A percentile compares a stretch with the other conserved stretches of the same genome.
Conservation (phyloP, 2,797 vertebrate species). For the Xerus rutilus region DNA sequence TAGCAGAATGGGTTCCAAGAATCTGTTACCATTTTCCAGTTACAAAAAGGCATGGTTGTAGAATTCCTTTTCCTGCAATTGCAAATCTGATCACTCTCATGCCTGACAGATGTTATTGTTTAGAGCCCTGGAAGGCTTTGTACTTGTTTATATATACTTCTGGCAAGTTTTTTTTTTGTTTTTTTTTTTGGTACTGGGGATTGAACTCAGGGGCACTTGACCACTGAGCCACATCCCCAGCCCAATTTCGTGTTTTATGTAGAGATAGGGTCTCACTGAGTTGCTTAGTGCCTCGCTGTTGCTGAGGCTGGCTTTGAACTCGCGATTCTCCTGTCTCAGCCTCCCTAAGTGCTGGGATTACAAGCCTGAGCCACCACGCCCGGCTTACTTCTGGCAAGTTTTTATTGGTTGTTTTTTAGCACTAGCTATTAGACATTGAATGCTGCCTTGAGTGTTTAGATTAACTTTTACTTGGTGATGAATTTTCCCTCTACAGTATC, state of each 20-base stretch:
- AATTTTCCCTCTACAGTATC: background rate
- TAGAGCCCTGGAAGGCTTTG: background rate
- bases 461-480: background rate
- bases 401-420: background rate
- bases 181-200: no score
- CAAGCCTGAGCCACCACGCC: no score
- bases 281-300: no score
- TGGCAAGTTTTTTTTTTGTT: no score
- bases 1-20: background rate
- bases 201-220: no score
- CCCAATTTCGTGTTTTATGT: no score
- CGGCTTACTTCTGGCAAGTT: no score
- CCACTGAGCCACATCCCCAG: no score
- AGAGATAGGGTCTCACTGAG: no score
- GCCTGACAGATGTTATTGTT: background rate
- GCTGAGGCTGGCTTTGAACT: no score
- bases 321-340: no score
- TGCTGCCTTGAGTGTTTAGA: background rate
- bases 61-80: background rate
- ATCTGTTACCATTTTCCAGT: background rate
- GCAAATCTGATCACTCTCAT: background rate
- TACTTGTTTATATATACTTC: background rate
- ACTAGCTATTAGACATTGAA: background rate
- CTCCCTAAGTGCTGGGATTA: no score
- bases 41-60: background rate